Evolutionary conservation across 2,797 vertebrate species (phyloP), one percentile per base, ranked within the genome.

Genomic region (Heteromormyrus szaboi): DNA sequence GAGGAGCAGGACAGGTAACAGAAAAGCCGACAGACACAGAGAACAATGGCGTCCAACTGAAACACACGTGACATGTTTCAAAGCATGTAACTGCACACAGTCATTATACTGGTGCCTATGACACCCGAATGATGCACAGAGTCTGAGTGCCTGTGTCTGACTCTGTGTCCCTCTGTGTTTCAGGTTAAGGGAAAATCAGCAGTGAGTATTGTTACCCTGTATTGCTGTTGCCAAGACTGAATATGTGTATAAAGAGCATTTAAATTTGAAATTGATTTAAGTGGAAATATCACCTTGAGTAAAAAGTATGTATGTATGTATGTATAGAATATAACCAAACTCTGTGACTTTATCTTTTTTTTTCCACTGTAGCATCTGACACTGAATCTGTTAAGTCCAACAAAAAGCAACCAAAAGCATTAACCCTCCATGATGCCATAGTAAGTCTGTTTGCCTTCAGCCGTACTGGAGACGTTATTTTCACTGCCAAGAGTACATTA

Each of bases 1-100:
- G 48, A 50, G 48, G 48, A 50, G 0, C 54, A 0, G 88, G 86
- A 89, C 48, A 89, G 90, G 90, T 90, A 25, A 85, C 48, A 50
- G 9, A 50, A 50, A 50, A 9, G 48, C 48, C 53, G 1, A 56
- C 37, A 41, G 37, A 41, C 37, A 41, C 3, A 41, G 37, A 41
- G 37, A 41, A 41, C 37, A 41, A 41, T 41, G 37, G 37, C 37
- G 37, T 41, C 37, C 37, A 41, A 41, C 3, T 41, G 37, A 41
- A 41, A 41, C 37, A 41, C 37, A 3, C 3, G 3, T 41, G 37
- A 4, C 37, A 41, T 41, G 37, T 41, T 41, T 41, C 37, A 41
- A 41, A 41, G 37, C 37, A 41, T 41, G 37, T 41, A 41, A 41
- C 37, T 3, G 37, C 12, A 56, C 12, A 56, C 12, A 19, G 2